A percentile compares a stretch with the other conserved stretches of the same genome.
Conservation (phyloP, 2,113 vertebrate species). For the rabbit (Oryctolagus cuniculus) region mOryCun1.1 NC_091445.1:93058501-93059000, state of each 20-base stretch:
- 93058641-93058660: neutral
- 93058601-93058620: neutral
- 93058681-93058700: too few relatives aligned
- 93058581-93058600: too few relatives aligned
- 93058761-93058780: too few relatives aligned
- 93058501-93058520: neutral
- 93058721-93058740: rapidly evolving
- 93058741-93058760: neutral
- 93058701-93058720: neutral
- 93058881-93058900: neutral
- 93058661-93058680: too few relatives aligned
- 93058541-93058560: neutral
- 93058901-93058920: too few relatives aligned
- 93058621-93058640: too few relatives aligned
- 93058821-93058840: neutral
- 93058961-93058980: too few relatives aligned
- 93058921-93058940: too few relatives aligned
- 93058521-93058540: neutral
- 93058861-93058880: neutral
- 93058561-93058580: neutral
- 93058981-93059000: too few relatives aligned
- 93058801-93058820: neutral
- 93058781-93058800: neutral
- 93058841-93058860: neutral
- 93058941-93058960: too few relatives aligned